Conservation (phyloP, 2,797 vertebrate species). For the Prionace glauca region DNA sequence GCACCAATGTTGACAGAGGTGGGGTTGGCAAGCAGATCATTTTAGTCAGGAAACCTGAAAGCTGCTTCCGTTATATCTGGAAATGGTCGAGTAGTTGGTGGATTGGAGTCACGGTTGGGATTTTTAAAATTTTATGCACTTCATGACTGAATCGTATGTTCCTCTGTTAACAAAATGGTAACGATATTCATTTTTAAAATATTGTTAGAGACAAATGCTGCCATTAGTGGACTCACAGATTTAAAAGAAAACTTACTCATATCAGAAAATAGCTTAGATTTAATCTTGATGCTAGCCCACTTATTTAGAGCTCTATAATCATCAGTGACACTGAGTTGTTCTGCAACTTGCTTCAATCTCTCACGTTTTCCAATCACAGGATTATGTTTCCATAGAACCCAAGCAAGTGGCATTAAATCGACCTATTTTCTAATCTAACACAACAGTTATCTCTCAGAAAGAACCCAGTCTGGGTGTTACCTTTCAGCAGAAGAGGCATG, state of each 20-base stretch:
- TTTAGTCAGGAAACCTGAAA: too few relatives aligned
- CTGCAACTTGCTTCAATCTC: background rate
- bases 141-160: background rate
- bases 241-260: background rate
- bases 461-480: slow-evolving; percentile 51
- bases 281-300: background rate
- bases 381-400: background rate
- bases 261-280: background rate
- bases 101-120: background rate
- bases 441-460: background rate
- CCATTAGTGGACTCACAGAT: background rate
- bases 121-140: background rate
- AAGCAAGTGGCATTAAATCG: background rate
- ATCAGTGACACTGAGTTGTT: background rate
- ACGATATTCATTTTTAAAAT: background rate
- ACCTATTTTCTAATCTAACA: background rate
- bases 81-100: background rate
- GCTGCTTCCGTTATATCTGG: background rate
- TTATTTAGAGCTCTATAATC: background rate
- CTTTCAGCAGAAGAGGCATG: slow-evolving; percentile 93
- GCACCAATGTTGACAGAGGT: too few relatives aligned
- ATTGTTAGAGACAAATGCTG: background rate
- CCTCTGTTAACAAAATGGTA: background rate
- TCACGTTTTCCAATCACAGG: background rate
- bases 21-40: too few relatives aligned